Evolutionary conservation across 2,797 vertebrate species (phyloP), one percentile per base, ranked within the genome.

Genomic region (Columba guinea): DNA sequence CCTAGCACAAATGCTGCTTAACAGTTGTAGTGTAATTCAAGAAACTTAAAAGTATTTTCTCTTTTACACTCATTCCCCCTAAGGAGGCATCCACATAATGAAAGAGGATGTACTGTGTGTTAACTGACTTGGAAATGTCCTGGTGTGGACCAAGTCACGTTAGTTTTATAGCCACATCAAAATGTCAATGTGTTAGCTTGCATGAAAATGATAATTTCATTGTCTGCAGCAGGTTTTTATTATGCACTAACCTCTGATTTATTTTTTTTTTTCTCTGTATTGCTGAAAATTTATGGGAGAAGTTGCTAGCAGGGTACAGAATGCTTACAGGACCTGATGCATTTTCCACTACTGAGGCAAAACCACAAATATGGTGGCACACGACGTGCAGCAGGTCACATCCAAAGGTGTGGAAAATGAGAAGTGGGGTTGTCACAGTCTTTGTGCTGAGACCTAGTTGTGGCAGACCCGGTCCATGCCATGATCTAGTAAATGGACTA

Each of bases 361-460:
- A 94, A 20, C 32, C 71, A 62, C 75, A 87, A 69, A 65, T n/a
- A 51, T 0, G 0, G 52, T 27, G 37, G 51, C 63, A 52, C 0
- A 0, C 1, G 1, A 91, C n/a, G 19, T 63, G 60, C 34, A 69
- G 41, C 41, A 71, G 10, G 22, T 84, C 28, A 6, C 21, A 51
- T 28, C 24, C 39, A 70, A 79, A 76, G 28, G 21, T 41, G 17
- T 26, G 71, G 41, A n/a, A 71, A 93, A 48, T 3, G 16, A 93
- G 52, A 56, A 55, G 32, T 0, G 0, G 26, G 32, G 35, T 64
- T 30, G 13, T 28, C 34, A 22, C 32, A 20, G n/a, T 46, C 32
- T 82, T 82, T 64, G 15, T 63, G 19, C 71, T 28, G 44, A 65
- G 62, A 30, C 39, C 41, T 18, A 6, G 32, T 58, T 7, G 1